Evolutionary conservation across 2,113 vertebrate genomes (phyloP), one percentile per base, ranked within the genome.

Genomic region (Coregonus clupeaformis): DNA sequence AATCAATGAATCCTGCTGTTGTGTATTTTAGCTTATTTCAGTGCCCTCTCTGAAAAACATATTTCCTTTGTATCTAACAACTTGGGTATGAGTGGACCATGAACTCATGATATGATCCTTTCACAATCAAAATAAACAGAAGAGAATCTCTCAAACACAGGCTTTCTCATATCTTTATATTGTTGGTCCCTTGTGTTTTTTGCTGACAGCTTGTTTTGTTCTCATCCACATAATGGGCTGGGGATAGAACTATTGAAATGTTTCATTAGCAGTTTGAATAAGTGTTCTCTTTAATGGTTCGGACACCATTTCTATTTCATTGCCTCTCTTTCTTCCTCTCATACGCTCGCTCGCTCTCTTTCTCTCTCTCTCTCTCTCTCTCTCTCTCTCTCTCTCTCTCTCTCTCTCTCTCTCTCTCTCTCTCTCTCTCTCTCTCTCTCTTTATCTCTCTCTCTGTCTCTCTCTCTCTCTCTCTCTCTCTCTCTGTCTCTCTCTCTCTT

Each of bases 231-330:
- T 27, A 27, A 27, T 32, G 32, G 32, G 32, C 6, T 36, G 32
- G 6, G 6, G 32, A 36, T 5, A 36, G 32, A 36, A 36, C 1
- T 36, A 68, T 72, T 36, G 11, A 69, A 70, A 62, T 68, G 30
- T 9, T 66, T 47, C 13, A 81, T 73, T 81, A 78, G 71, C 67
- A 69, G n/a, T 73, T 74, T 64, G 49, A 73, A 69, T 70, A 72
- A 77, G 42, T 20, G 45, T 18, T 27, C 55, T 45, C 27, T 69
- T 76, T 52, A 69, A 36, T 63, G 55, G 36, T 27, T 76, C 67
- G 25, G 67, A 55, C 32, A 69, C 27, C 16, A 13, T 45, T 60
- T 27, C 6, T 45, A 69, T 68, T 63, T 32, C 13, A 59, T 66
- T 30, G 22, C 30, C 47, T 12, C 6, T 20, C 29, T 4, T 45